Base-by-base conservation (phyloP, 2,797 vertebrate genomes). In the Chloroceryle amazona region DNA sequence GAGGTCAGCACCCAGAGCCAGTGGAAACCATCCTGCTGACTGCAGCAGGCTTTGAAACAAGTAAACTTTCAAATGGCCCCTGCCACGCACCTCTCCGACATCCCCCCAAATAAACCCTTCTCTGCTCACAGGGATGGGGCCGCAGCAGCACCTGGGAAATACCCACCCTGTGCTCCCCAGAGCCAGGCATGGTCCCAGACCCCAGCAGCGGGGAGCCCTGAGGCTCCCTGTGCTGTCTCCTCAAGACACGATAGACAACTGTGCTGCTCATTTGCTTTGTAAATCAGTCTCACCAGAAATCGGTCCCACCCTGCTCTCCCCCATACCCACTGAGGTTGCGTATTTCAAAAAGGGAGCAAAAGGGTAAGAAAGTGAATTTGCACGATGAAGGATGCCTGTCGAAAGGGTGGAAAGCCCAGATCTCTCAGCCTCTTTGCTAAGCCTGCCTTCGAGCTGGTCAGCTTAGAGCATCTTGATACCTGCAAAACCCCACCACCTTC, bases 281-380 rank as follows among this genome's bases (percentile, higher is more conserved):
- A 86, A 83, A 66, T 60, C 6, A 42, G 71, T 11, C 42, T 51
- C 54, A 16, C 8, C 42, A n/a, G 44, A 7, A 44, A 54, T 29
- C 0, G 15, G 61, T 31, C 80, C 79, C 79, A 28, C 23, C 47
- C 81, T 42, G 65, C 75, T 12, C 63, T 44, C 23, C 28, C 26
- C 39, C 22, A 1, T 4, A 33, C 10, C 14, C 21, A 9, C 26
- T 4, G 29, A 63, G 42, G 37, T 7, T 0, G 2, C 4, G 0
- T 7, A 11, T 18, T 84, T 66, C 46, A 13, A 41, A 60, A 17
- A 44, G 28, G 65, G 39, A 76, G 35, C 11, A 33, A 22, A 81
- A 75, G 7, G 19, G 14, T 16, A 22, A 85, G 31, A 35, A 23
- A 44, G 11, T 6, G 46, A 54, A 42, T 28, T 54, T 70, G 51